Base-by-base conservation (phyloP, 2,888 invertebrate genomes). In the Eupithecia pulchellata region DNA sequence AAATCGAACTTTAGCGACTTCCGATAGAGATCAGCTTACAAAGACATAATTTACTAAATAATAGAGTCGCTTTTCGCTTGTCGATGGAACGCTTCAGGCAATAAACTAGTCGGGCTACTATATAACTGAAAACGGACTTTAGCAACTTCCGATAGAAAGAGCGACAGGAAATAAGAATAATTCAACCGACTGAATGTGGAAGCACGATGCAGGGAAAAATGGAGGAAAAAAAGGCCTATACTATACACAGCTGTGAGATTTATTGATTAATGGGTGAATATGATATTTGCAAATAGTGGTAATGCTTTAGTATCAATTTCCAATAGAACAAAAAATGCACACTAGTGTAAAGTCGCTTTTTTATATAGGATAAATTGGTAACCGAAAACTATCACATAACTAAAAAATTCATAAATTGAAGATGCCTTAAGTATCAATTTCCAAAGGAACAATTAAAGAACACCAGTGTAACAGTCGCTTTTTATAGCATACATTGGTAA, bases 1-100 rank as follows among this genome's bases (percentile, higher is more conserved):
- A 36, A 98, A 95, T 99, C 98, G 3, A 98, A 99, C 92, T 99
- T 99, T 89, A 98, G 98, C 84, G 98, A 98, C 92, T 99, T 98
- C 85, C 39, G 39, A 39, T 39, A 17, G 17, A 36, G 14, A 96
- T n/a, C n/a, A n/a, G n/a, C n/a, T n/a, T n/a, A n/a, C n/a, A n/a
- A n/a, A 42, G 42, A 4, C 3, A 20, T 11, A 4, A 11, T 47
- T 9, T 4, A 4, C n/a, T 42, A 17, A 4, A 39, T 17, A 17
- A 42, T 42, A 42, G 3, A 20, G 47, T 47, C 3, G 2, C 4
- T 25, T 25, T 25, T 52, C 25, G 25, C 20, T 20, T 47, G 20
- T 47, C 20, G 9, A 11, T 1, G n/a, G n/a, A n/a, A n/a, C n/a
- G n/a, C n/a, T n/a, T n/a, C n/a, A n/a, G n/a, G n/a, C n/a, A n/a